Evolutionary conservation across 2,888 invertebrate genomes (phyloP), one percentile per base, ranked within the genome.

Genomic region (Sinopyrophorus schimmeli): DNA sequence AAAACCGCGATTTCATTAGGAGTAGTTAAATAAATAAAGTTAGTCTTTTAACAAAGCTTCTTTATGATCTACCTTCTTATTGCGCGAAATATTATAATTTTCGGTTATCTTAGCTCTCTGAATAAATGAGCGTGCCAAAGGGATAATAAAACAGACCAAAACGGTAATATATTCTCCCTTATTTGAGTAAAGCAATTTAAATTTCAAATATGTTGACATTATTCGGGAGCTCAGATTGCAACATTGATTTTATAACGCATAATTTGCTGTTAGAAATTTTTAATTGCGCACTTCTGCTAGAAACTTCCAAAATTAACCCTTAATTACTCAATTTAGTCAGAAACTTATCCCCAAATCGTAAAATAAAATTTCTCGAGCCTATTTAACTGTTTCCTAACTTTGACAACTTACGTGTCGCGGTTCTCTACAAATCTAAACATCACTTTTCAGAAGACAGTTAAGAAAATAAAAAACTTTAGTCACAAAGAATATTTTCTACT

Each of bases 71-170:
- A 27, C 20, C 34, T 34, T 43, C 26, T 43, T 35, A 35, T 24
- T 23, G 16, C 23, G 12, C 9, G 11, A 6, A 35, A 35, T 35
- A 35, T 34, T 34, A 34, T 35, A 43, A 43, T 43, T 43, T 43
- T 43, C 34, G 28, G 26, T 43, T 43, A 34, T 43, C 43, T 43
- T 43, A 34, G 35, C 23, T 20, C 17, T 34, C 18, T 44, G 28
- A 35, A 37, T 44, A 44, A 44, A 37, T 30, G 27, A 21, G 28
- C 12, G 15, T 38, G 44, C 35, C 44, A 44, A 44, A 37, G 37
- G 37, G 35, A 21, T 44, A 37, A 44, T 44, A 44, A 44, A 44
- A 44, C 44, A 44, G 20, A 11, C 37, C 37, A 26, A 42, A 32
- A 38, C 30, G 27, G 23, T 44, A 44, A 44, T 38, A 28, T 30